A percentile compares a stretch with the other conserved stretches of the same genome.
phyloP scores from a whole-genome alignment of 2,113 vertebrate genomes.

The Cyanoderma ruficeps region DNA sequence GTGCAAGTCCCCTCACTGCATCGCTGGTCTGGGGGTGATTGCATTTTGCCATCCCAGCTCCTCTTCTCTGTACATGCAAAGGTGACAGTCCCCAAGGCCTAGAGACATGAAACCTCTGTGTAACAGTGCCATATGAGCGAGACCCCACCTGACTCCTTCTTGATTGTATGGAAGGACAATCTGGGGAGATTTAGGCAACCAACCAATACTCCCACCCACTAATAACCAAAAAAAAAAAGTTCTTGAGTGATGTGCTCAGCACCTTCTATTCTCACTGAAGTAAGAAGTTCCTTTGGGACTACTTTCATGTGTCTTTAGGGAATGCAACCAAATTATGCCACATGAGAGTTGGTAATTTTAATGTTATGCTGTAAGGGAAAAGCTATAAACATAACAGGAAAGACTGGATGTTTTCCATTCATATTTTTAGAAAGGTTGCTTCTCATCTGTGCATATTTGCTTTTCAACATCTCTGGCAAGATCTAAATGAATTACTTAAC shows the following conservation, averaged over 20 bases:
- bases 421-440: conserved; percentile 55
- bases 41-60: neutral
- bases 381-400: conserved; percentile 64
- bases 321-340: conserved; percentile 53
- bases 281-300: conserved; percentile 11
- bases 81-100: neutral
- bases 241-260: conserved; percentile 1
- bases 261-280: conserved; percentile 26
- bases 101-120: neutral
- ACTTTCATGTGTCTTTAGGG: conserved; percentile 54
- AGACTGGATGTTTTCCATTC: conserved; percentile 58
- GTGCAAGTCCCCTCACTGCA: neutral
- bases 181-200: neutral
- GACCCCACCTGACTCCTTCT: neutral
- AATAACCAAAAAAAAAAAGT: neutral
- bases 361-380: conserved; percentile 22
- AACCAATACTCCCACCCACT: neutral
- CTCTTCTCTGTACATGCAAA: neutral
- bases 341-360: conserved; percentile 54
- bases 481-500: conserved; percentile 46
- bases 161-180: neutral
- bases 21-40: neutral
- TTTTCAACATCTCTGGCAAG: conserved; percentile 34
- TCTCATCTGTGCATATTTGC: conserved; percentile 38
- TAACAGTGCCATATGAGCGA: neutral